These are phyloP conservation scores for Wiebesia pumilae DNA, from an alignment of 1,140 invertebrate species.

Conservation along the genomic window DNA sequence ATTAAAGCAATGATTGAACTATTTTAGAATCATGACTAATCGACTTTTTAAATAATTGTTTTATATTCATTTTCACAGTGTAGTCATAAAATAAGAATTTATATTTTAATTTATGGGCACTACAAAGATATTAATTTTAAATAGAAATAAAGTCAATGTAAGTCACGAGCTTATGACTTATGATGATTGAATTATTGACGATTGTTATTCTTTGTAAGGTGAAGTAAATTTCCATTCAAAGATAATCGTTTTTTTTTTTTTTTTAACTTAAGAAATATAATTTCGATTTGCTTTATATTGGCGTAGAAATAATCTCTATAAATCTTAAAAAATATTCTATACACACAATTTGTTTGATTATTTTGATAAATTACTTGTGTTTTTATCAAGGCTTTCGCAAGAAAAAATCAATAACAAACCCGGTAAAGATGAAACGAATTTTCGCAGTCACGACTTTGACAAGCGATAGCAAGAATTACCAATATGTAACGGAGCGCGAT, in stretches of 20 bases:
- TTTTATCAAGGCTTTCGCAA: slow-evolving; percentile 33
- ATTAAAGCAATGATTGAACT: neutral
- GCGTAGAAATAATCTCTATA: too few species aligned
- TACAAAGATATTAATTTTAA: neutral
- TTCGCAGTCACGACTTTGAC: slow-evolving; percentile 75
- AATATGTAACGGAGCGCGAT: slow-evolving; percentile 76
- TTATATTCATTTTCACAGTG: neutral
- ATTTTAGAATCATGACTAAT: neutral
- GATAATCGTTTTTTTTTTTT: neutral
- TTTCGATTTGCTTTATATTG: too few species aligned
- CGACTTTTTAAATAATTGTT: neutral
- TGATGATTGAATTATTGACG: neutral
- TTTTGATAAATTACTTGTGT: too few species aligned
- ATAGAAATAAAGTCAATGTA: neutral
- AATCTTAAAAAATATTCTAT: too few species aligned
- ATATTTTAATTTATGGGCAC: neutral
- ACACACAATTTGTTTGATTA: too few species aligned
- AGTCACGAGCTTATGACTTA: neutral
- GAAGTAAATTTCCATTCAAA: neutral
- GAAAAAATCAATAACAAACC: slow-evolving; percentile 63
- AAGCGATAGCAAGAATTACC: slow-evolving; percentile 68
- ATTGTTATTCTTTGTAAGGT: neutral
- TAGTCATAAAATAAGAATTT: neutral
- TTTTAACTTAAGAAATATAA: too few species aligned
- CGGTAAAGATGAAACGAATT: slow-evolving; percentile 73